Base-by-base conservation (phyloP, 2,113 vertebrate species). In the Pao palembangensis region DNA sequence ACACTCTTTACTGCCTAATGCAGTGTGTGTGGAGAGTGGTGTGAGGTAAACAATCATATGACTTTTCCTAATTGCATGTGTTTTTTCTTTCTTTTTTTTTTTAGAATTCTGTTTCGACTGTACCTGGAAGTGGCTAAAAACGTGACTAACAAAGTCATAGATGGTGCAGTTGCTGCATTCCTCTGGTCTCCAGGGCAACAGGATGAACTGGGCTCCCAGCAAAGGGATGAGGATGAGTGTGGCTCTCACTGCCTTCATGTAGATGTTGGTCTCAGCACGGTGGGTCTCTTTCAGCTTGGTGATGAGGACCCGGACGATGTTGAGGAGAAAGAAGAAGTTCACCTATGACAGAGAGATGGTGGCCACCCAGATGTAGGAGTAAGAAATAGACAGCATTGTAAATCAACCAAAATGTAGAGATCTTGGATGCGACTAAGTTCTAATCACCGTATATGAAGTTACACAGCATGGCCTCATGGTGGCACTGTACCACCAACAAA, bases 271-370 rank as follows among this genome's bases (percentile, higher is more conserved):
- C 80, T 93, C 89, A 0, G 84, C 79, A 1, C 78, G 81, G 86
- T 93, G 91, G 13, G 91, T 92, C 25, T 88, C 76, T 61, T 81
- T 87, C 67, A 93, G 84, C 73, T 93, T 93, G 49, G 90, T 93
- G 83, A 93, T 89, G 49, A 93, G 82, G 19, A 93, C 90, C 8
- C 92, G 88, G n/a, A 93, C 72, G 16, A 93, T 92, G 79, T 93
- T 93, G 48, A 92, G 72, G 21, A 93, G 87, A 61, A 93, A 93
- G 83, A 93, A 90, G 5, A 92, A 64, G 74, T 93, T 93, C 48
- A 91, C 91, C 92, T 93, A 14, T 21, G 16, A 10, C 5, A 31
- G 20, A 31, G 2, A 6, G 12, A 31, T 6, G 23, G 8, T 6
- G 8, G 48, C 16, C 16, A 48, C 7, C 21, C 48, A 50, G 48